Evolutionary conservation across 2,888 invertebrate species (phyloP).

Genomic region (Drosophila kuntzei): DNA sequence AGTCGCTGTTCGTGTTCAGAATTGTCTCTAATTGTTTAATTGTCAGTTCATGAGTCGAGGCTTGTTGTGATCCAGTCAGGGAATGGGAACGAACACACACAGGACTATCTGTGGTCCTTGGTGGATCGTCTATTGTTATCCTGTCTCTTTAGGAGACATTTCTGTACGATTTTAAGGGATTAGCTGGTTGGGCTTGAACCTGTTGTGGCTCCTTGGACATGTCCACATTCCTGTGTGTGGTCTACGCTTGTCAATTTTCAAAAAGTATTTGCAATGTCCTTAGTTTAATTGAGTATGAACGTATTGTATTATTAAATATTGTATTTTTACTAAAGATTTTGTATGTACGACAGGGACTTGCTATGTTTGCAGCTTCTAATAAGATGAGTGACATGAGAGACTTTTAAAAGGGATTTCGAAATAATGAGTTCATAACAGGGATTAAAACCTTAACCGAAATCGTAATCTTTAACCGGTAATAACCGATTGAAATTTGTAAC

Average conservation of each 20-base stretch:
- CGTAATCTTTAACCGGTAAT: too few relatives aligned
- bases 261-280: constrained; percentile 39
- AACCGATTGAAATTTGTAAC: too few relatives aligned
- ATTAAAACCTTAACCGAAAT: too few relatives aligned
- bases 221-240: constrained; percentile 57
- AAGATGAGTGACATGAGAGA: constrained; percentile 6
- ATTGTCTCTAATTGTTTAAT: constrained; percentile 83
- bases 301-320: constrained; percentile 30
- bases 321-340: constrained; percentile 8
- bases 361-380: not conserved
- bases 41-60: constrained; percentile 67
- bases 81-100: constrained; percentile 36
- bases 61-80: constrained; percentile 42
- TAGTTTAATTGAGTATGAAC: constrained; percentile 53
- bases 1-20: constrained; percentile 66
- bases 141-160: constrained; percentile 66
- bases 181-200: constrained; percentile 55
- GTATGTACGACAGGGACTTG: constrained; percentile 17
- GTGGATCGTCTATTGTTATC: constrained; percentile 53
- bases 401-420: constrained; percentile 1
- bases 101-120: constrained; percentile 8
- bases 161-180: constrained; percentile 62
- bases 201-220: constrained; percentile 53
- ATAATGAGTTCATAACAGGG: not conserved
- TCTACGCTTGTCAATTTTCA: constrained; percentile 33